Evolutionary conservation across 2,113 vertebrate genomes (phyloP).

Genomic region (Arizona elegans): DNA sequence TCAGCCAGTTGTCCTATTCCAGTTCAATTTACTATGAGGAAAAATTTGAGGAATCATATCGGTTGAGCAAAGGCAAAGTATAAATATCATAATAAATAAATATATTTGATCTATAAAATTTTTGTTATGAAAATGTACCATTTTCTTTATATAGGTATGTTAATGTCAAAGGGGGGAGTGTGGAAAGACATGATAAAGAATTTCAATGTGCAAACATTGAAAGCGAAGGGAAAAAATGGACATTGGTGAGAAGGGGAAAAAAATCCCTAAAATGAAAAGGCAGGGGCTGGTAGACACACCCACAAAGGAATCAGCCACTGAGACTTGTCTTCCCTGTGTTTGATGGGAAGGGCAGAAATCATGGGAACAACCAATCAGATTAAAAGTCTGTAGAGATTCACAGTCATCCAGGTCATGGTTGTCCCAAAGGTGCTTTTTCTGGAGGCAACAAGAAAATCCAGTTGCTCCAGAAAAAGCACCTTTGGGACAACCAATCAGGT

Average conservation of each 20-base stretch:
- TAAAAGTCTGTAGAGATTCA: too few species aligned
- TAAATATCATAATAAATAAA: neutral
- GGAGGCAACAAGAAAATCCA: too few species aligned
- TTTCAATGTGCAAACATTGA: neutral
- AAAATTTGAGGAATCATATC: neutral
- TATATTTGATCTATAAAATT: neutral
- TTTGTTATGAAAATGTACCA: neutral
- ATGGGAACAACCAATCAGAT: neutral
- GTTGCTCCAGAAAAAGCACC: too few species aligned
- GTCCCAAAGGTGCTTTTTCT: too few species aligned
- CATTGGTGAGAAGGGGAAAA: neutral
- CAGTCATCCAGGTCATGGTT: too few species aligned
- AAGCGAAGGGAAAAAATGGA: neutral
- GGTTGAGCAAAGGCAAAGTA: neutral
- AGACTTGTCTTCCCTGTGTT: neutral
- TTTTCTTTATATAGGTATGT: neutral
- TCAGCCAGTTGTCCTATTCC: neutral
- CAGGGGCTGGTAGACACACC: neutral
- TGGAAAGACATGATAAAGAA: neutral
- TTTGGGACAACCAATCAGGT: neutral
- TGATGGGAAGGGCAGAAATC: neutral
- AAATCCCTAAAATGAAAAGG: neutral
- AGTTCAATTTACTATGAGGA: neutral
- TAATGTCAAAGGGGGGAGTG: neutral
- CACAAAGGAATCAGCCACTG: neutral